Evolutionary conservation across 2,113 vertebrate species (phyloP).

Genomic region (Etheostoma spectabile): DNA sequence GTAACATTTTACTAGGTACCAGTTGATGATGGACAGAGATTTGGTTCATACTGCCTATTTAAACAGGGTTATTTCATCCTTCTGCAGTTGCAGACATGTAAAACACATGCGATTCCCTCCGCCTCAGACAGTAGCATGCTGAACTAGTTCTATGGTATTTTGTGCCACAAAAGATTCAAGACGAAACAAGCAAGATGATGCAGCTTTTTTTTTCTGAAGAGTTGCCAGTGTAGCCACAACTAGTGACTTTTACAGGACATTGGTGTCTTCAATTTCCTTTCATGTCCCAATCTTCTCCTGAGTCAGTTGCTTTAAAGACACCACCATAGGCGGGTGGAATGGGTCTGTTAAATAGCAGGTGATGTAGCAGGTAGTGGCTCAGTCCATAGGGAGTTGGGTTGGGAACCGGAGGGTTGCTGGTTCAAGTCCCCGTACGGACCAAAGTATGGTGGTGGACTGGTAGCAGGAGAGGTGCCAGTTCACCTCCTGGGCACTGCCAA

Average conservation of each 20-base stretch:
- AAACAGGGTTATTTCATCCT: slow-evolving; percentile 22
- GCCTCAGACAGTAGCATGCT: slow-evolving; percentile 13
- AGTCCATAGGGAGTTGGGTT: no score
- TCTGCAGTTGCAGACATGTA: slow-evolving; percentile 9
- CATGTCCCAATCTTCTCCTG: background rate
- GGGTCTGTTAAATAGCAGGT: background rate
- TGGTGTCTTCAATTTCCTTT: background rate
- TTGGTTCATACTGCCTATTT: slow-evolving; percentile 18
- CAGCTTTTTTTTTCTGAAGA: background rate
- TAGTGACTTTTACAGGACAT: slow-evolving; percentile 10
- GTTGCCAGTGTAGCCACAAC: background rate
- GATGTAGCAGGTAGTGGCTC: no score
- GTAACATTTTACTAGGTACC: slow-evolving; percentile 48
- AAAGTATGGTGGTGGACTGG: no score
- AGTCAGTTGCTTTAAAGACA: background rate
- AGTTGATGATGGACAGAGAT: slow-evolving; percentile 43
- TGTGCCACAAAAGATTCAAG: slow-evolving; percentile 4
- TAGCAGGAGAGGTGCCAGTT: no score
- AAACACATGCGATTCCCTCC: slow-evolving; percentile 19
- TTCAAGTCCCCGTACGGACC: no score
- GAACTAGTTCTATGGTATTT: background rate
- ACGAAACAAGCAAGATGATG: background rate
- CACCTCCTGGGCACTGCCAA: no score
- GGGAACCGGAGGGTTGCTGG: no score
- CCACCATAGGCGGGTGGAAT: background rate